Base-by-base conservation (phyloP, 2,888 invertebrate genomes). In the Bhutanitis thaidina region DNA sequence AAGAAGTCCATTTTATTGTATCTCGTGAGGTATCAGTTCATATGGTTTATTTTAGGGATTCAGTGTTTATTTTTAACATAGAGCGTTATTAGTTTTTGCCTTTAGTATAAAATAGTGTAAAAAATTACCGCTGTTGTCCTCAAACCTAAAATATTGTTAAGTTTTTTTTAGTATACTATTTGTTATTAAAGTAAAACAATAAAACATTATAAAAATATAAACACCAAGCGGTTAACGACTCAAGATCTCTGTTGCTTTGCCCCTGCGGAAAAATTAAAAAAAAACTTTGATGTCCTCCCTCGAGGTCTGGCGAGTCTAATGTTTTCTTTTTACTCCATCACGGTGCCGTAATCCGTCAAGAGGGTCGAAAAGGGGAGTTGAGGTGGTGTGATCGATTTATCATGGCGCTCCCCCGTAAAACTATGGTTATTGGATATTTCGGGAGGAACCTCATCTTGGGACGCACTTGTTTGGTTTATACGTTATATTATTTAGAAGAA, bases 351-450 rank as follows among this genome's bases (percentile, higher is more conserved):
- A 86, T 85, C 86, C 83, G 79, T 87, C 84, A 83, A 71, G 68
- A 62, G 54, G 61, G 52, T 40, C 53, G 53, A 43, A 32, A 43
- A 29, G 46, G 61, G 65, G 67, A 65, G 67, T 62, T 36, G 40
- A 47, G 65, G 67, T 65, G 60, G 60, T 43, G 56, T 74, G 76
- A 85, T 86, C 84, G 85, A 85, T 87, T 79, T 81, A 74, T 72
- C 70, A 74, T 75, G 69, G 69, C 62, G 63, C 69, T 69, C 64
- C 74, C 74, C 69, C 71, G 73, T 76, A 69, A 85, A 87, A 88
- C 87, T 88, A 87, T 84, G 79, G 80, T 79, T 85, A 87, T 87
- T 82, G 79, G 83, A 80, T 81, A 77, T 81, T 84, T 81, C 67
- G 69, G 70, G 68, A 66, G 69, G 69, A 67, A 70, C 70, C 71